phyloP scores from a whole-genome alignment of 2,797 vertebrate species.

The Tauraco hartlaubi region DNA sequence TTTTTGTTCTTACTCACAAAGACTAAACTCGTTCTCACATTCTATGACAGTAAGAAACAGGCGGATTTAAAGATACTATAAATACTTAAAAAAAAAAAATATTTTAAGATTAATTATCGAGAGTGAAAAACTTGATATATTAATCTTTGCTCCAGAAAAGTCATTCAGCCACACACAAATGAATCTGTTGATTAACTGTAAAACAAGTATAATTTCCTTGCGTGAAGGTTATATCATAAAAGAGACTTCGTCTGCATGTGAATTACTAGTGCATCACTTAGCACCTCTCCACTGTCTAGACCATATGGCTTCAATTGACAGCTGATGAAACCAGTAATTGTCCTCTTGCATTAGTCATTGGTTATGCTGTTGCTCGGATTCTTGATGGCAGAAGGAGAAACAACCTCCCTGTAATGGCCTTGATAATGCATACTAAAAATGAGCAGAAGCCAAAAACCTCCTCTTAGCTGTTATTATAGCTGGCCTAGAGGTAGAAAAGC shows the following conservation, averaged over 20 bases:
- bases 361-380: background rate
- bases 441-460: background rate
- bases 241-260: background rate
- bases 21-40: background rate
- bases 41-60: background rate
- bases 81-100: background rate
- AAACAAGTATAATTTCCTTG: background rate
- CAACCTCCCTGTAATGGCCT: background rate
- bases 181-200: background rate
- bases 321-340: conserved; percentile 46
- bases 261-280: conserved; percentile 34
- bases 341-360: conserved; percentile 27
- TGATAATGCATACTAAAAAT: background rate
- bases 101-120: background rate
- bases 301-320: conserved; percentile 59
- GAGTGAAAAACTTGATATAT: background rate
- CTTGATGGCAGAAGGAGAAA: conserved; percentile 10
- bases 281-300: background rate
- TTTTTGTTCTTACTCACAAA: background rate
- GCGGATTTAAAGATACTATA: background rate
- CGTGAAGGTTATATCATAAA: background rate
- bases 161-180: background rate
- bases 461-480: background rate
- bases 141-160: background rate
- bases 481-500: background rate